Conservation (phyloP, 1,140 invertebrate species). For the Yoshiicerus persimilis region DNA sequence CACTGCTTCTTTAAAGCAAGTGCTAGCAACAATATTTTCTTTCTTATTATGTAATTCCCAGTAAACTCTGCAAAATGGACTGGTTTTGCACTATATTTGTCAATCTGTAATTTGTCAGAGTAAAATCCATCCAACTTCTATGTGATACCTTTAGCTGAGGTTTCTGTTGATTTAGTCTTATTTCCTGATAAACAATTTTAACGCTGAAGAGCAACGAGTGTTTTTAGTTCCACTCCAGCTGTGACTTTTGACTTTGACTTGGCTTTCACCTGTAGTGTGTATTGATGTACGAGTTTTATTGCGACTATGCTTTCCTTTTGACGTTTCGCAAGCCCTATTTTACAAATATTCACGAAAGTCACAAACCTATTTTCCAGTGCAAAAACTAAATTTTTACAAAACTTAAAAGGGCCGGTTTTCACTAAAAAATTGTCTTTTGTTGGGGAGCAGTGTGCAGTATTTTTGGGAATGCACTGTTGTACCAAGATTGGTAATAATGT, state of each 20-base stretch:
- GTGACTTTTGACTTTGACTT: background rate
- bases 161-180: background rate
- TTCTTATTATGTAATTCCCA: too few relatives aligned
- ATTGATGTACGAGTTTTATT: too few relatives aligned
- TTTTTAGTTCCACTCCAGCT: background rate
- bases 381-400: background rate
- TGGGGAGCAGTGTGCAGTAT: background rate
- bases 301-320: background rate
- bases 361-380: background rate
- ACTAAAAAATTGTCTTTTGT: background rate
- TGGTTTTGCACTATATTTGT: too few relatives aligned
- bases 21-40: too few relatives aligned
- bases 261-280: background rate
- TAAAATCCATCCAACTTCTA: too few relatives aligned
- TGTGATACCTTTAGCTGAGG: background rate
- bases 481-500: background rate
- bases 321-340: background rate
- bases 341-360: background rate
- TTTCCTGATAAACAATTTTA: background rate
- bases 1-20: too few relatives aligned
- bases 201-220: background rate
- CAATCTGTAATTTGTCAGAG: too few relatives aligned
- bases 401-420: background rate
- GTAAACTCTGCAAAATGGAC: too few relatives aligned
- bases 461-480: background rate